Percentiles rank a stretch among this genome's conserved stretches.
Evolutionary conservation across 35 echinoderm and acorn worm genomes (phyloP).

Genomic region (Ophioderma brevispina): DNA sequence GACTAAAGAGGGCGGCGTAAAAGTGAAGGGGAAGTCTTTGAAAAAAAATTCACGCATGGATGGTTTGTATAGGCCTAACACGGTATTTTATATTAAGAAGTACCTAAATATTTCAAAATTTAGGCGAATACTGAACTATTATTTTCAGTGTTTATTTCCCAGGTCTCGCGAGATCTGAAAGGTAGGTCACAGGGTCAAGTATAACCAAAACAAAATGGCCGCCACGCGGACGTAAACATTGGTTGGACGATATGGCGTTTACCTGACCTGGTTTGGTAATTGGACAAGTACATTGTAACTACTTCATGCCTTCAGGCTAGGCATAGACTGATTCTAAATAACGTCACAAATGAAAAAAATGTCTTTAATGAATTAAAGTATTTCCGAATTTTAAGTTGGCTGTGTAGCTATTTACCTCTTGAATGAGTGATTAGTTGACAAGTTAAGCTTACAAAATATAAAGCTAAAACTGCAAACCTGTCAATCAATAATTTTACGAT

Average conservation of each 20-base stretch:
- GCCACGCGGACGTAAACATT: background rate
- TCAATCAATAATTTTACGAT: background rate
- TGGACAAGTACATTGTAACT: background rate
- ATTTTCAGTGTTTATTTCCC: too few species aligned
- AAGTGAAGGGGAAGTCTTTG: too few species aligned
- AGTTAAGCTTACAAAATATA: background rate
- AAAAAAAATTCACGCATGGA: too few species aligned
- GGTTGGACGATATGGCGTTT: background rate
- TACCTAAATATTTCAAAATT: too few species aligned
- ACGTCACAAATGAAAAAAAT: background rate
- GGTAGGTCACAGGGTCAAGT: conserved; percentile 25
- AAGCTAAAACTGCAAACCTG: background rate
- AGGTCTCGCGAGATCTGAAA: conserved; percentile 33
- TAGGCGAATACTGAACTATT: too few species aligned
- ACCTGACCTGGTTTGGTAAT: background rate
- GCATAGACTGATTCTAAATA: background rate
- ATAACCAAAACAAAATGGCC: background rate
- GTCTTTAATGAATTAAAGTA: background rate
- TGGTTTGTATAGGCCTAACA: too few species aligned
- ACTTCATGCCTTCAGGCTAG: background rate
- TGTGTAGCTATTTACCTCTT: background rate
- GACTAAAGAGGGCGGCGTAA: too few species aligned
- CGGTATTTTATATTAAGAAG: too few species aligned
- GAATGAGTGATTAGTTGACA: background rate
- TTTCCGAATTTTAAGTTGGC: background rate